Evolutionary conservation across 2,797 vertebrate species (phyloP).

Genomic region (Cottoperca gobio): DNA sequence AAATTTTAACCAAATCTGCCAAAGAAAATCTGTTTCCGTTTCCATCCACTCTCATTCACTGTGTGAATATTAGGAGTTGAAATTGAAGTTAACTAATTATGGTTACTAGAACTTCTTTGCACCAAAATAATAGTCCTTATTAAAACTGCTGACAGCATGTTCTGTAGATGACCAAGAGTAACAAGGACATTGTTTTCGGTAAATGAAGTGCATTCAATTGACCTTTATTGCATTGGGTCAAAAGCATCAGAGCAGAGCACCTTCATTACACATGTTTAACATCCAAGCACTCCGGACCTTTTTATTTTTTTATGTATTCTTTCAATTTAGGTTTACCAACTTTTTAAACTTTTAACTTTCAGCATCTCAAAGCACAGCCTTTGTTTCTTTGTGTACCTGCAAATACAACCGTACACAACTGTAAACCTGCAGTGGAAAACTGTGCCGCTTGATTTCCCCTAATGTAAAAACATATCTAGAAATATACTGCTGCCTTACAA

Average conservation of each 20-base stretch:
- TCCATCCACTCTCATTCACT: background rate
- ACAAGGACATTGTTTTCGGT: background rate
- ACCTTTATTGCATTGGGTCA: background rate
- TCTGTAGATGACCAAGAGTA: background rate
- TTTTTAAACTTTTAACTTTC: background rate
- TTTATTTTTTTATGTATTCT: background rate
- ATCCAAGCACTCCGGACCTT: background rate
- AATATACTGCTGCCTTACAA: slow-evolving; percentile 13
- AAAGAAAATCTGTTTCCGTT: background rate
- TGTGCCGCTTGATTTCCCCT: background rate
- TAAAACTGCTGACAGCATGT: background rate
- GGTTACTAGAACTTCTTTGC: background rate
- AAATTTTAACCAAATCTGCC: background rate
- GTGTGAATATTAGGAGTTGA: background rate
- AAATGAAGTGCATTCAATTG: background rate
- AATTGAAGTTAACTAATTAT: too few species aligned
- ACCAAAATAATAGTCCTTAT: background rate
- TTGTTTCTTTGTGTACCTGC: background rate
- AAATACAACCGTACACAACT: too few species aligned
- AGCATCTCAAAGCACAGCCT: background rate
- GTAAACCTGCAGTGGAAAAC: background rate
- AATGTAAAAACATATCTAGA: background rate
- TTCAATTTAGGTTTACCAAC: slow-evolving; percentile 4
- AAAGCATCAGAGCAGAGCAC: too few species aligned
- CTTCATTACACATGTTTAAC: background rate